A percentile compares a stretch with the other conserved stretches of the same genome.
These are phyloP conservation scores for Xestia sexstrigata DNA, from an alignment of 2,888 invertebrate species.

Conservation along the genomic window DNA sequence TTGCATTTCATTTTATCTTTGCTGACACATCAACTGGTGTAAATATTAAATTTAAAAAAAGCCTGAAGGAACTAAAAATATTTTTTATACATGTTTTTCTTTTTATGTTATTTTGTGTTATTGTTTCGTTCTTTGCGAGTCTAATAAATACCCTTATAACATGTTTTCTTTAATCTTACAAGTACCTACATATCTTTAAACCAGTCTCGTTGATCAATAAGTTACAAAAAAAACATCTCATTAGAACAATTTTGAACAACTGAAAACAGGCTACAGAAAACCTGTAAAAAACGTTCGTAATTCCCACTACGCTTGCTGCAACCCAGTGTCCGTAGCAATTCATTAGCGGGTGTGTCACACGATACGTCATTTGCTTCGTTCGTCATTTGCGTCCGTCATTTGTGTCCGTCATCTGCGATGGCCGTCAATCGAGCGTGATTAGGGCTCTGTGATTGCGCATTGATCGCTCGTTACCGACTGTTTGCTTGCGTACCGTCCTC, in stretches of 20 bases:
- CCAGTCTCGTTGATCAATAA: neutral
- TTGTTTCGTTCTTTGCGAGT: neutral
- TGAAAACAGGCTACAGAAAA: neutral
- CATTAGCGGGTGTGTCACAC: constrained; percentile 73
- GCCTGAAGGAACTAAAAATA: too few species aligned
- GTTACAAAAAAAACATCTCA: neutral
- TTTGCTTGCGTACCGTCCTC: constrained; percentile 55
- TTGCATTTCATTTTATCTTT: constrained; percentile 30
- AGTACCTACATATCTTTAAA: neutral
- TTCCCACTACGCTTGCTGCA: constrained; percentile 12
- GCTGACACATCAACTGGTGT: neutral
- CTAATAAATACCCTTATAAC: neutral
- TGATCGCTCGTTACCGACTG: constrained; percentile 72
- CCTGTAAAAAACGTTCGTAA: neutral
- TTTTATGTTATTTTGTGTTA: neutral
- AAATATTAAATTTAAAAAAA: neutral
- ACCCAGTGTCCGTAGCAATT: constrained; percentile 70
- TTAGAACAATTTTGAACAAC: neutral
- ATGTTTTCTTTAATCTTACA: neutral
- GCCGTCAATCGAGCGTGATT: constrained; percentile 81
- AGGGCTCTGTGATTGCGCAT: constrained; percentile 82
- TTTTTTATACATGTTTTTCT: too few species aligned
- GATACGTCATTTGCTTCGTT: constrained; percentile 69
- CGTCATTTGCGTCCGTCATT: constrained; percentile 75
- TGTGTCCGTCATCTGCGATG: constrained; percentile 72